Evolutionary conservation across 2,797 vertebrate genomes (phyloP), one percentile per base, ranked within the genome.

Genomic region (Malurus leucopterus): DNA sequence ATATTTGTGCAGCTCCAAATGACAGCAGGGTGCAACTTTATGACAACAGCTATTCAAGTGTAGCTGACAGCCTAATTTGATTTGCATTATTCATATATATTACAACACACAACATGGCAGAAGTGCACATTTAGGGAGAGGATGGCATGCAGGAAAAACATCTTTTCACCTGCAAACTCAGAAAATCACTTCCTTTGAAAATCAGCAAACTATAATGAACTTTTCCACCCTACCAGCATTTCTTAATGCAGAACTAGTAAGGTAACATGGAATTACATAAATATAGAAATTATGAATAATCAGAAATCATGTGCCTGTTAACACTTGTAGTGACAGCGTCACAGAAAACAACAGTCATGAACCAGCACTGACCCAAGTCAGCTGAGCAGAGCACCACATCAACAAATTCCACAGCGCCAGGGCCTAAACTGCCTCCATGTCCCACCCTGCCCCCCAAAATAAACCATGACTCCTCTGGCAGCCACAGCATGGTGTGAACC

Each of bases 1-100:
- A 54, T 11, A 84, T 30, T 44, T 79, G 43, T 21, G 27, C 50
- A 83, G 61, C 50, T 74, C 58, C 54, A 83, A 77, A 32, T 54
- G 57, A 79, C 75, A 91, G 81, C 80, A 77, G 68, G 78, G 36
- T 50, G 38, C 62, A 73, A 76, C 61, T 73, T 86, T 11, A 57
- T 86, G 68, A 73, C 54, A 91, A 70, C 77, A 81, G 40, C 57
- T 79, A 63, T 46, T 86, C 40, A 86, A 68, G 64, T 34, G 29
- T 72, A 91, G 75, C 18, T 71, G 65, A 90, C 84, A 82, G 75
- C 40, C 72, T 90, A 61, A 79, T 82, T 62, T 62, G 47, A 89
- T 84, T 86, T 77, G 16, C 61, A 70, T 84, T 90, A 91, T 84
- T 86, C 46, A 71, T 36, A 74, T 0, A 0, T 50, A 67, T 86